Evolutionary conservation across 2,888 invertebrate species (phyloP).

Genomic region (Monochamus alternatus): DNA sequence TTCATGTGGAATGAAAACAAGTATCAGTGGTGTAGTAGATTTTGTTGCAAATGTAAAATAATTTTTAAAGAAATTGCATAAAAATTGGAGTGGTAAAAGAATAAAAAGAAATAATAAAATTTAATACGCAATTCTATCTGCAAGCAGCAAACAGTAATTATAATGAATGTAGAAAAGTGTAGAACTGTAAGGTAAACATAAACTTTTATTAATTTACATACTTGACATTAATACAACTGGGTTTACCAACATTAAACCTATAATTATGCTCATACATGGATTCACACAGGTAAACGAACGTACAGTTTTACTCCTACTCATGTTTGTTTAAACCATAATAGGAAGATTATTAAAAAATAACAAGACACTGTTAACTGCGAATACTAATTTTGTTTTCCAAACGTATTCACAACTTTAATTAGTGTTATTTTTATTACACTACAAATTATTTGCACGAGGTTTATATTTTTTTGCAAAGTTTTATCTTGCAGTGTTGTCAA

Average conservation of each 20-base stretch:
- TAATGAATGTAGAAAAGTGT: neutral
- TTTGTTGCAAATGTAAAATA: too few species aligned
- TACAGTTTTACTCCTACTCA: neutral
- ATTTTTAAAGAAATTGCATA: too few species aligned
- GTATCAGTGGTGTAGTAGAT: too few species aligned
- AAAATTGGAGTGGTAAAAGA: too few species aligned
- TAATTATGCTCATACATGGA: neutral
- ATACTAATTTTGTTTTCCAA: constrained; percentile 2
- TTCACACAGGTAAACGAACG: neutral
- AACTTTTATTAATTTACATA: neutral
- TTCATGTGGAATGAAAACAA: too few species aligned
- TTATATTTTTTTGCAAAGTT: too few species aligned
- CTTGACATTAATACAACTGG: constrained; percentile 1
- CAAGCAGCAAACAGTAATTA: neutral
- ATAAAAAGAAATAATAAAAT: too few species aligned
- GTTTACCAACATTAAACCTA: neutral
- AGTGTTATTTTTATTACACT: neutral
- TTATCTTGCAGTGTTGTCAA: too few species aligned
- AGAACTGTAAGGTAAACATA: neutral
- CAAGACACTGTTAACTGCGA: neutral
- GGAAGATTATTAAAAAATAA: constrained; percentile 4
- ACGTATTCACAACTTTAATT: neutral
- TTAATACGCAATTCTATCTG: too few species aligned
- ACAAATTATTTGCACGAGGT: too few species aligned
- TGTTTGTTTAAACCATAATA: constrained; percentile 12